Evolutionary conservation across 2,797 vertebrate species (phyloP), one percentile per base, ranked within the genome.

Genomic region (Zenarchopterus dispar): DNA sequence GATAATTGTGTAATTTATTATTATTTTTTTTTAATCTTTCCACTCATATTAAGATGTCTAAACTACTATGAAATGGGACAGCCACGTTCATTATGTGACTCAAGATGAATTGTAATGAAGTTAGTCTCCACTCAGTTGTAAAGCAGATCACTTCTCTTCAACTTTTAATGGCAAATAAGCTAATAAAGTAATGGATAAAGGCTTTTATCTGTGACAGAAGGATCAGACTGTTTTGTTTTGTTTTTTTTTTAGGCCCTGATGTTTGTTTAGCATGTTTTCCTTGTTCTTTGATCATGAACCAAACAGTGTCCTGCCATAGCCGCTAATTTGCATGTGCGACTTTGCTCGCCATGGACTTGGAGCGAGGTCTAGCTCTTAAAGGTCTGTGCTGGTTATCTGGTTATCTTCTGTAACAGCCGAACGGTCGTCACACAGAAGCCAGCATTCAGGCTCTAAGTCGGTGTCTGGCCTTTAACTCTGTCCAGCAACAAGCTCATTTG

Each of bases 291-390:
- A 69, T 56, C 19, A 56, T 68, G 26, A 67, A 62, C 36, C 15
- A 45, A 72, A 22, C 22, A 16, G 18, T 53, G 19, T 70, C 22
- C 21, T 64, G 8, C 49, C 51, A 31, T 43, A 48, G 24, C 47
- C 0, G 0, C 13, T 4, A 52, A 82, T 90, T 87, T 88, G 80
- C 74, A 82, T 83, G 46, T 73, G 44, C 67, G 28, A 66, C 53
- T 77, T 84, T 45, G 67, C 51, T 39, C 11, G 4, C 13, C 13
- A 4, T 47, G 21, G 41, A 62, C 33, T 31, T 24, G 44, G 51
- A 72, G 69, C 45, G 33, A 66, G 50, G 62, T 77, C 58, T 50
- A 9, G 17, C 58, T 61, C 3, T 8, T 52, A 28, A 42, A 68
- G 44, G 49, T 52, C 55, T 54, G 51, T 62, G 65, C 6, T 0